Base-by-base conservation (phyloP, 2,113 vertebrate genomes). In the Cynopterus brachyotis region DNA sequence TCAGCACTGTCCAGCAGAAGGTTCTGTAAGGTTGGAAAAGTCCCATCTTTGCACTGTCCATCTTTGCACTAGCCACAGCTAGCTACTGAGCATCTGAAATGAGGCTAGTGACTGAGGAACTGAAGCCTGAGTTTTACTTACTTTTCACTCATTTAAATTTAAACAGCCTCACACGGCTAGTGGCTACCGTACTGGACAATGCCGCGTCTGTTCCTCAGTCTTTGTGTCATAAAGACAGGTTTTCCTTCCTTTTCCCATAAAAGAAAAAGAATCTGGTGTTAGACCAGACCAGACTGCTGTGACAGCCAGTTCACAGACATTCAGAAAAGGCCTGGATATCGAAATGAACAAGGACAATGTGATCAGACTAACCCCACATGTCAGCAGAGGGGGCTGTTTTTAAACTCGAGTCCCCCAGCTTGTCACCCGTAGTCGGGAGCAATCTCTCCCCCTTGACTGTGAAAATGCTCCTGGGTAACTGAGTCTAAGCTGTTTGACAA, bases 21-120 rank as follows among this genome's bases (percentile, higher is more conserved):
- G n/a, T 62, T 62, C 84, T 67, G 26, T 32, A 47, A 53, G 50
- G 78, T 35, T 5, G n/a, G 32, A 17, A 30, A 35, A 50, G 35
- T 15, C 17, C 42, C 66, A 0, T n/a, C 5, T 28, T 26, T 17
- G 26, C 1, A 1, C 17, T 9, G 19, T 83, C 28, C 40, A 3
- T 42, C 2, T 37, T 1, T 35, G 55, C 16, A 16, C 0, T 3
- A 50, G 35, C 67, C 47, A 17, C 22, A 1, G 1, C 28, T 2
- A 16, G 50, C 37, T 76, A 24, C 1, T 4, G 22, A 73, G 24
- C 20, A 9, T 50, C 30, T 53, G 42, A 45, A 82, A 69, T 7
- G 57, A 87, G 83, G 45, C 13, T 0, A 1, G 1, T 9, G 72
- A 11, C 37, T 11, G 16, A 75, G 73, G 35, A 92, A 24, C 0